These are phyloP conservation scores for Elephas maximus DNA, from an alignment of 2,113 vertebrate genomes.

Conservation along the genomic window DNA sequence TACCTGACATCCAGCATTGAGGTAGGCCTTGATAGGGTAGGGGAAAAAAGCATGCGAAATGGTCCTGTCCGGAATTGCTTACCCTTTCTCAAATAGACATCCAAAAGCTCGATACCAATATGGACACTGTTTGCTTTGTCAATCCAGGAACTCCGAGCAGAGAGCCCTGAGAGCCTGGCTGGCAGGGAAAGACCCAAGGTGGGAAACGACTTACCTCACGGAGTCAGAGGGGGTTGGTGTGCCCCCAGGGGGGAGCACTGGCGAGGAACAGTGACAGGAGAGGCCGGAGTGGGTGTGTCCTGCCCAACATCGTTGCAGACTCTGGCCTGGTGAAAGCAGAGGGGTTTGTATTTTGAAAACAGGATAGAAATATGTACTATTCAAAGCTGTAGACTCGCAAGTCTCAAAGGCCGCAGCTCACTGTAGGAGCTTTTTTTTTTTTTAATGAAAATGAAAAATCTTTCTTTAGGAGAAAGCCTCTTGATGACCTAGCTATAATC, in stretches of 20 bases:
- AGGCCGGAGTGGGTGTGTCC: neutral
- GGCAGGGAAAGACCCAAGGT: neutral
- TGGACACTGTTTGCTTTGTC: neutral
- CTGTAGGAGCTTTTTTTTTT: neutral
- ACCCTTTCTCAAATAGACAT: neutral
- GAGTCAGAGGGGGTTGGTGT: neutral
- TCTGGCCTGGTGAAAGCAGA: neutral
- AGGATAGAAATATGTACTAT: neutral
- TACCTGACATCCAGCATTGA: neutral
- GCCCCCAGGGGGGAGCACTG: neutral
- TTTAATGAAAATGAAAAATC: slow-evolving; percentile 24
- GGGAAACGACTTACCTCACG: too few species aligned
- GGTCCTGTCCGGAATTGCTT: neutral
- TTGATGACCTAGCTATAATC: slow-evolving; percentile 12
- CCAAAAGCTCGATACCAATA: neutral
- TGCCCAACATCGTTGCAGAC: neutral
- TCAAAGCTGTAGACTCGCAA: neutral
- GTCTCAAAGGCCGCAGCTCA: neutral
- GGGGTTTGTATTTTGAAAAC: neutral
- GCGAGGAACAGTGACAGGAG: neutral
- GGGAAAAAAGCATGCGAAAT: neutral
- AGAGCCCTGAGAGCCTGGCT: neutral
- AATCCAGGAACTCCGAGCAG: neutral
- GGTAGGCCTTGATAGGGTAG: neutral
- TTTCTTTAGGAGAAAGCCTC: slow-evolving; percentile 60